A percentile compares a stretch with the other conserved stretches of the same genome.
Evolutionary conservation across 2,797 vertebrate genomes (phyloP).

Genomic region (Coluber constrictor): DNA sequence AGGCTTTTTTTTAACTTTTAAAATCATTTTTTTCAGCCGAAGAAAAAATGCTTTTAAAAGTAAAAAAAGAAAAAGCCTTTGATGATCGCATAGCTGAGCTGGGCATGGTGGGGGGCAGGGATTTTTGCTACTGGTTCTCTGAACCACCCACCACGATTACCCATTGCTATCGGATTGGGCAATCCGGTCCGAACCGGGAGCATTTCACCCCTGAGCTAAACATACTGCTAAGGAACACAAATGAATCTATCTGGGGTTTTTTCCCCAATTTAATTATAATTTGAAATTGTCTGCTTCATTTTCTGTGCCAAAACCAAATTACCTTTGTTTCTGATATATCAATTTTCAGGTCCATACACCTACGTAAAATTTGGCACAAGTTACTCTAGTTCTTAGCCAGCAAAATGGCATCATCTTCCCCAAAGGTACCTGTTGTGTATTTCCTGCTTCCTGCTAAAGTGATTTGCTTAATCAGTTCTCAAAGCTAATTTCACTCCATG

Average conservation of each 20-base stretch:
- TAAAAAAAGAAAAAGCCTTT: no score
- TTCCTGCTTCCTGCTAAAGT: background rate
- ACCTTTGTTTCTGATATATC: background rate
- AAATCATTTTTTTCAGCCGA: no score
- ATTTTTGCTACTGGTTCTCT: no score
- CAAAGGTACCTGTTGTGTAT: background rate
- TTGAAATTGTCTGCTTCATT: background rate
- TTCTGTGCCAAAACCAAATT: background rate
- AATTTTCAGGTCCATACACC: background rate
- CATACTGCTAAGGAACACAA: background rate
- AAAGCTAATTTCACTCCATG: background rate
- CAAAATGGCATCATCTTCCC: background rate
- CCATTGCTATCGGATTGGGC: no score
- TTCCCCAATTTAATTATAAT: background rate
- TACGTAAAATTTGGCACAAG: background rate
- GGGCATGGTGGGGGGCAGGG: no score
- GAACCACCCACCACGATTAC: no score
- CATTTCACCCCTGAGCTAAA: background rate
- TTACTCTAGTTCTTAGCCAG: background rate
- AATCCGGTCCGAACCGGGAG: no score
- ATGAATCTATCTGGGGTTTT: background rate
- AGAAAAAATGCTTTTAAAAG: no score
- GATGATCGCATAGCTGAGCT: no score
- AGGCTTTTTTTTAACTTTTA: no score
- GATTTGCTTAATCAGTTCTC: background rate